Evolutionary conservation across 2,113 vertebrate species (phyloP).

Genomic region (Nothobranchius kuhntae): DNA sequence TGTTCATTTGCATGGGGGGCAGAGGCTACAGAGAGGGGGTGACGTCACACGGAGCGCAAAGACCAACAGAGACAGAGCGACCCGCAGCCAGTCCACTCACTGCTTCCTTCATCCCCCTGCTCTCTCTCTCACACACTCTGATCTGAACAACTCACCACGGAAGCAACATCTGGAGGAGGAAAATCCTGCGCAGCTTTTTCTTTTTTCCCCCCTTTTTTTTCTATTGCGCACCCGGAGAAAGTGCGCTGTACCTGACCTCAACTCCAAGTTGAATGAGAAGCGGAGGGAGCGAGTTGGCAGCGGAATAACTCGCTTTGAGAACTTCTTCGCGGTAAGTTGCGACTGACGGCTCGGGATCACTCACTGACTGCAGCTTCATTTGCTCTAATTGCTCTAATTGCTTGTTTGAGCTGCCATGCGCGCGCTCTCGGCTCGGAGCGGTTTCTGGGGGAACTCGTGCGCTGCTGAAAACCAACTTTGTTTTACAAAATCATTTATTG

Average conservation of each 20-base stretch:
- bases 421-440: background rate
- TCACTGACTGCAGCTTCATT: slow-evolving; percentile 21
- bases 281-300: slow-evolving; percentile 19
- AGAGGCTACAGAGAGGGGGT: slow-evolving; percentile 12
- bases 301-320: slow-evolving; percentile 22
- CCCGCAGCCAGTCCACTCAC: slow-evolving; percentile 53
- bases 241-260: slow-evolving; percentile 43
- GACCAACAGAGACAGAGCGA: slow-evolving; percentile 55
- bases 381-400: slow-evolving; percentile 51
- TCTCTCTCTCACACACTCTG: slow-evolving; percentile 3
- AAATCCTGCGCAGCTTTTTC: slow-evolving; percentile 6
- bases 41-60: slow-evolving; percentile 57
- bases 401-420: slow-evolving; percentile 26
- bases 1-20: background rate
- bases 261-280: slow-evolving; percentile 44
- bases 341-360: background rate
- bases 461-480: background rate
- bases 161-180: slow-evolving; percentile 50
- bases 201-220: background rate
- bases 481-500: background rate
- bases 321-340: slow-evolving; percentile 56
- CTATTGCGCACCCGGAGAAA: slow-evolving; percentile 33
- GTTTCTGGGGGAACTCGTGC: slow-evolving; percentile 3
- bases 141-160: background rate
- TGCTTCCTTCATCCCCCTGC: slow-evolving; percentile 38